Conservation (phyloP, 2,797 vertebrate species). For the Pogonophryne albipinna region DNA sequence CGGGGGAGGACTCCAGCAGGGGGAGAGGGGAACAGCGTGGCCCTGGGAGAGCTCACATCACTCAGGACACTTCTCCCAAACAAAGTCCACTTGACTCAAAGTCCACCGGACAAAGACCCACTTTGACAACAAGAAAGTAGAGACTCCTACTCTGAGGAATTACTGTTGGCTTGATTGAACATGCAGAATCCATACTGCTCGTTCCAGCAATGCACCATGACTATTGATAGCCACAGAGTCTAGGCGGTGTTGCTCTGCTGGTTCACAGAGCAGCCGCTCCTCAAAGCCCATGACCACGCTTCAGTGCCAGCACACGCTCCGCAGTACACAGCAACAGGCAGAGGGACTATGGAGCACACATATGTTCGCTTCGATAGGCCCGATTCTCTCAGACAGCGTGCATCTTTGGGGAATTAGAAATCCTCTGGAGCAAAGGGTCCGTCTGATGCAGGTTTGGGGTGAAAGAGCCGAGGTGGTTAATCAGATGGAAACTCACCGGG, state of each 20-base stretch:
- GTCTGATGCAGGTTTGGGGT: conserved; percentile 52
- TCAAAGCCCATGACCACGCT: conserved; percentile 51
- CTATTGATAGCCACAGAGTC: conserved; percentile 41
- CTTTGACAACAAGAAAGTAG: conserved; percentile 39
- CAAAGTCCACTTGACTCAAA: conserved; percentile 56
- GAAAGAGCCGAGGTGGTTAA: conserved; percentile 57
- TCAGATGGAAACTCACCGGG: conserved; percentile 43
- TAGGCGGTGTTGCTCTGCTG: conserved; percentile 27
- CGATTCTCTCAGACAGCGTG: conserved; percentile 38
- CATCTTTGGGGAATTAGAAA: conserved; percentile 36
- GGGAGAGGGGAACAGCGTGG: conserved; percentile 17
- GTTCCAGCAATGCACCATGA: conserved; percentile 34
- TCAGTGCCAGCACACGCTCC: conserved; percentile 46
- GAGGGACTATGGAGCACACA: conserved; percentile 35
- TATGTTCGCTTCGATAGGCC: conserved; percentile 35
- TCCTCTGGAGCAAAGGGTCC: conserved; percentile 51
- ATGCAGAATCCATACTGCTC: conserved; percentile 56
- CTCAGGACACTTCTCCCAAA: conserved; percentile 46
- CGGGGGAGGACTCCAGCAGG: conserved; percentile 1
- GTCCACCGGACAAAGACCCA: conserved; percentile 44
- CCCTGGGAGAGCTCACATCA: conserved; percentile 48
- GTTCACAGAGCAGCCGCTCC: conserved; percentile 43
- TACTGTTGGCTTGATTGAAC: conserved; percentile 43
- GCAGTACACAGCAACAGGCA: conserved; percentile 14
- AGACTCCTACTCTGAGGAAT: conserved; percentile 27